Conservation (phyloP, 1,140 invertebrate genomes). For the Notospermus geniculatus region DNA sequence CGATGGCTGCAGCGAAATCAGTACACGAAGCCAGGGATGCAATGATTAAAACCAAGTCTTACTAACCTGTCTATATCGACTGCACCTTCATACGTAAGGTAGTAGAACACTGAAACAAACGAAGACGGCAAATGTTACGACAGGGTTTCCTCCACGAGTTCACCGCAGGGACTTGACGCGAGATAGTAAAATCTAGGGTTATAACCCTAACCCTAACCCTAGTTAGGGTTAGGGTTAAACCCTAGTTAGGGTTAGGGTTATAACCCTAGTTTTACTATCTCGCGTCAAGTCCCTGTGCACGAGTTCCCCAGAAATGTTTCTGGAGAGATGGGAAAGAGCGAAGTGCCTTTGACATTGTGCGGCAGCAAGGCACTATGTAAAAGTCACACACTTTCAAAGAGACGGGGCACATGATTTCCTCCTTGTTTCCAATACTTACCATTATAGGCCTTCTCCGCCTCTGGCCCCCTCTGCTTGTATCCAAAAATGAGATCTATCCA, state of each 20-base stretch:
- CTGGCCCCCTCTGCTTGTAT: constrained; percentile 77
- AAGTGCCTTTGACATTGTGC: background rate
- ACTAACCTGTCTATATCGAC: constrained; percentile 71
- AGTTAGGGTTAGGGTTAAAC: too few species aligned
- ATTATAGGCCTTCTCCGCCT: constrained; percentile 79
- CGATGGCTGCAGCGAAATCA: too few species aligned
- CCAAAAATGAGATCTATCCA: constrained; percentile 93
- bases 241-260: too few species aligned
- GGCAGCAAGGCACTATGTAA: background rate
- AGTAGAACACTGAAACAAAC: constrained; percentile 74
- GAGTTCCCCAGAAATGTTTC: background rate
- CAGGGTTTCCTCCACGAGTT: too few species aligned
- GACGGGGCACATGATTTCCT: background rate
- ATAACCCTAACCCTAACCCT: too few species aligned
- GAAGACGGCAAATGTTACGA: too few species aligned
- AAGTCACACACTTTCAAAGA: background rate
- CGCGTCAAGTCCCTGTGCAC: too few species aligned
- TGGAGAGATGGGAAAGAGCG: constrained; percentile 19
- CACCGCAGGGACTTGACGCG: too few species aligned
- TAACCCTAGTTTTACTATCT: too few species aligned
- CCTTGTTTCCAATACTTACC: constrained; percentile 58
- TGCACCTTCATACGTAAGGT: constrained; percentile 82
- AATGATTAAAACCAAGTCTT: constrained; percentile 12
- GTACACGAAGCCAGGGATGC: too few species aligned
- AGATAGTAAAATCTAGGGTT: too few species aligned